Percentiles rank a stretch among this genome's conserved stretches.
Conservation (phyloP, 1,140 invertebrate genomes). For the Idris sp. region DNA sequence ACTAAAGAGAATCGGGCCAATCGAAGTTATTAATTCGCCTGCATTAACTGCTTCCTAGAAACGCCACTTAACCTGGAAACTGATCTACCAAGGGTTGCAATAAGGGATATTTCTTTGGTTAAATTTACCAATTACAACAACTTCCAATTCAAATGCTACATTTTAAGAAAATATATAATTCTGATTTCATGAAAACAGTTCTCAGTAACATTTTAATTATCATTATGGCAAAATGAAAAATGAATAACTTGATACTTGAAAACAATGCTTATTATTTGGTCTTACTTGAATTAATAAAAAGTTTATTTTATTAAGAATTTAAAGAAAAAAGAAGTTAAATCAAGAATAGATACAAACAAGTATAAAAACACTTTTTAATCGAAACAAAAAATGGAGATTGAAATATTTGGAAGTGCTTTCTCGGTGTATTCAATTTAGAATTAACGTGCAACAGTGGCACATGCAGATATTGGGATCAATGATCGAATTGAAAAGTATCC, state of each 20-base stretch:
- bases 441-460: conserved; percentile 8
- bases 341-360: conserved; percentile 42
- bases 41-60: conserved; percentile 56
- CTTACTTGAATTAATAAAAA: no score
- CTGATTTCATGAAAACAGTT: no score
- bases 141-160: conserved; percentile 4
- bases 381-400: conserved; percentile 31
- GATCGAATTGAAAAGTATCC: conserved; percentile 52
- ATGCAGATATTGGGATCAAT: conserved; percentile 38
- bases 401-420: conserved; percentile 26
- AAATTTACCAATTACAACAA: conserved; percentile 43
- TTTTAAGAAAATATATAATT: conserved; percentile 15
- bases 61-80: conserved; percentile 58
- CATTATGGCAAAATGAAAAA: no score
- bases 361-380: conserved; percentile 4
- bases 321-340: conserved; percentile 2
- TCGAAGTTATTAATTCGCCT: conserved; percentile 61
- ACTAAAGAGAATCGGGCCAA: conserved; percentile 57
- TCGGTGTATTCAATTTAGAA: conserved; percentile 17
- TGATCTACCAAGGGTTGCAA: conserved; percentile 37
- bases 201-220: not conserved
- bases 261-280: no score
- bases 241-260: no score
- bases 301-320: no score
- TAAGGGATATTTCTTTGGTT: conserved; percentile 31